Evolutionary conservation across 2,888 invertebrate species (phyloP).

Genomic region (Scelioninae gen. 1): DNA sequence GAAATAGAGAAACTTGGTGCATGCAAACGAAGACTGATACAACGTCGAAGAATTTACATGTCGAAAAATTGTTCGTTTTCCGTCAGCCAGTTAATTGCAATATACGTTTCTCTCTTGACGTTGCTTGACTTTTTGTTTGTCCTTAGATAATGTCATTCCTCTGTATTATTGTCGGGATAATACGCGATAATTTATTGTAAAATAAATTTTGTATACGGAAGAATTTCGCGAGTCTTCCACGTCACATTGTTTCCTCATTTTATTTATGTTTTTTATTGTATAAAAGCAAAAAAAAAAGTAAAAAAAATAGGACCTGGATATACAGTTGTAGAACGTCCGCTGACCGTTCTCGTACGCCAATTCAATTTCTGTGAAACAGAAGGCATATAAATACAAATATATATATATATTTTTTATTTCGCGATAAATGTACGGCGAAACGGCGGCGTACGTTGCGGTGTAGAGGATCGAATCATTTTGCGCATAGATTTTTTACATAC

Average conservation of each 20-base stretch:
- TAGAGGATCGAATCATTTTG: slow-evolving; percentile 10
- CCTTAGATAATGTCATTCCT: slow-evolving; percentile 79
- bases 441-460: slow-evolving; percentile 5
- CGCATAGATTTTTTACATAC: slow-evolving; percentile 29
- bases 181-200: slow-evolving; percentile 67
- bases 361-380: slow-evolving; percentile 18
- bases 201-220: slow-evolving; percentile 44
- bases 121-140: slow-evolving; percentile 67
- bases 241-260: slow-evolving; percentile 31
- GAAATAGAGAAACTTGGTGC: slow-evolving; percentile 56
- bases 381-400: slow-evolving; percentile 36
- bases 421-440: slow-evolving; percentile 6
- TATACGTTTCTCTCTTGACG: slow-evolving; percentile 47
- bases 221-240: slow-evolving; percentile 59
- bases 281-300: slow-evolving; percentile 7
- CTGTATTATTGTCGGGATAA: slow-evolving; percentile 76
- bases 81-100: background rate
- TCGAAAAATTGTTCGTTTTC: slow-evolving; percentile 2
- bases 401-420: slow-evolving; percentile 62
- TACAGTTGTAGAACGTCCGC: background rate
- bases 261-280: slow-evolving; percentile 22
- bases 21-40: slow-evolving; percentile 68
- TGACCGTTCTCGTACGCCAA: slow-evolving; percentile 21
- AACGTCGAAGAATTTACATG: slow-evolving; percentile 41
- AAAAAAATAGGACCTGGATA: background rate